Conservation (phyloP, 1,140 invertebrate genomes). For the Armadillidium nasatum region DNA sequence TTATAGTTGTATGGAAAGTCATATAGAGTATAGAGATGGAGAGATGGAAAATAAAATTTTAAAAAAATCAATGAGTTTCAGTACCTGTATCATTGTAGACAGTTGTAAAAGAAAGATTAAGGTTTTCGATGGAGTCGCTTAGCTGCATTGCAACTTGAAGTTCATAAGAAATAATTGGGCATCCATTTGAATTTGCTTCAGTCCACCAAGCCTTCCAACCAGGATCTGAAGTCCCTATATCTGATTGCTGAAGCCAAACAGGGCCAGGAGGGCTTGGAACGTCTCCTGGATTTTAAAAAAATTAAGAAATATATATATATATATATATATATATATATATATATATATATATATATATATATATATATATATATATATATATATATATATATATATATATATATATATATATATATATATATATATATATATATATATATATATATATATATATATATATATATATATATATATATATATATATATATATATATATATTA, state of each 20-base stretch:
- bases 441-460: too few species aligned
- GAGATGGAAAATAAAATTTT: too few species aligned
- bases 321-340: slow-evolving; percentile 14
- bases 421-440: too few species aligned
- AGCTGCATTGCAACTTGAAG: slow-evolving; percentile 28
- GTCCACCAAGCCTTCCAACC: slow-evolving; percentile 36
- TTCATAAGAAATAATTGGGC: slow-evolving; percentile 33
- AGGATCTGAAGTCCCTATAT: slow-evolving; percentile 18
- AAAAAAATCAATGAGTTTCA: too few species aligned
- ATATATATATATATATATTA: too few species aligned
- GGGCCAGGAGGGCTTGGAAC: slow-evolving; percentile 29
- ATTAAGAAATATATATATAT: background rate
- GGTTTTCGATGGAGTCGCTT: slow-evolving; percentile 36
- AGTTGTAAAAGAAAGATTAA: slow-evolving; percentile 55
- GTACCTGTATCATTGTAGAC: slow-evolving; percentile 74
- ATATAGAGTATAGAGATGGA: too few species aligned
- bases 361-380: slow-evolving; percentile 6
- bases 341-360: slow-evolving; percentile 18
- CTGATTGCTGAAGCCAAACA: slow-evolving; percentile 43
- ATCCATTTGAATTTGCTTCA: slow-evolving; percentile 38
- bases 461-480: too few species aligned
- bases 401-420: too few species aligned
- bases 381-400: too few species aligned
- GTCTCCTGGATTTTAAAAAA: slow-evolving; percentile 27
- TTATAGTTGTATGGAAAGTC: too few species aligned